phyloP scores from a whole-genome alignment of 1,140 invertebrate genomes.

The Papilio polytes region DNA sequence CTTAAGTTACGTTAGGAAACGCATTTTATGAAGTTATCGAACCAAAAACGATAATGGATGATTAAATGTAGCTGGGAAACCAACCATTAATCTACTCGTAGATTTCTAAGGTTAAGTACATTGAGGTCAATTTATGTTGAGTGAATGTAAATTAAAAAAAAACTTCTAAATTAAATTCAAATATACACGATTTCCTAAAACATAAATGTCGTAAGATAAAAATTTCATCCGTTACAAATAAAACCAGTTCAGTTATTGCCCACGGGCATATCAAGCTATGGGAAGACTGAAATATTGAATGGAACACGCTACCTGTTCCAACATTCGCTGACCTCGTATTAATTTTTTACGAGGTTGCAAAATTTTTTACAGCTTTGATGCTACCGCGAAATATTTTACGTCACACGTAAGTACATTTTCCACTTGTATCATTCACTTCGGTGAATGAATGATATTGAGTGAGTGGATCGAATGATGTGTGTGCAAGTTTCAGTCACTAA shows the following conservation, averaged over 20 bases:
- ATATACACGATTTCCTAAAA: not conserved
- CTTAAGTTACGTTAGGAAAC: too few relatives aligned
- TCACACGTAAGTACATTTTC: not conserved
- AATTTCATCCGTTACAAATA: not conserved
- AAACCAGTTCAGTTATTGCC: slow-evolving; percentile 4
- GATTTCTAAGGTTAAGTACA: too few relatives aligned
- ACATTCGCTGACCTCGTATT: not conserved
- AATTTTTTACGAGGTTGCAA: slow-evolving; percentile 15
- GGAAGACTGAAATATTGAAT: slow-evolving; percentile 3
- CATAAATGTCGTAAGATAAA: not conserved
- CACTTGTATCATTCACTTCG: not conserved
- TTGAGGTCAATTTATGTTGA: not conserved
- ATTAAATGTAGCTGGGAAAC: too few relatives aligned
- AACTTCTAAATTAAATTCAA: not conserved
- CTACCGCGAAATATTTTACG: not conserved
- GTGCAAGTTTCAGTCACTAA: not conserved
- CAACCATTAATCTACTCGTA: too few relatives aligned
- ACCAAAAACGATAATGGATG: too few relatives aligned
- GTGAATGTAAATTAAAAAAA: not conserved
- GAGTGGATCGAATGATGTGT: not conserved
- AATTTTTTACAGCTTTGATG: not conserved
- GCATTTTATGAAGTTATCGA: too few relatives aligned
- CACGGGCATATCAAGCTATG: not conserved
- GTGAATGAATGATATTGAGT: not conserved
- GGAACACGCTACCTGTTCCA: not conserved